Conservation (phyloP, 2,113 vertebrate species). For the Thalassoma bifasciatum region DNA sequence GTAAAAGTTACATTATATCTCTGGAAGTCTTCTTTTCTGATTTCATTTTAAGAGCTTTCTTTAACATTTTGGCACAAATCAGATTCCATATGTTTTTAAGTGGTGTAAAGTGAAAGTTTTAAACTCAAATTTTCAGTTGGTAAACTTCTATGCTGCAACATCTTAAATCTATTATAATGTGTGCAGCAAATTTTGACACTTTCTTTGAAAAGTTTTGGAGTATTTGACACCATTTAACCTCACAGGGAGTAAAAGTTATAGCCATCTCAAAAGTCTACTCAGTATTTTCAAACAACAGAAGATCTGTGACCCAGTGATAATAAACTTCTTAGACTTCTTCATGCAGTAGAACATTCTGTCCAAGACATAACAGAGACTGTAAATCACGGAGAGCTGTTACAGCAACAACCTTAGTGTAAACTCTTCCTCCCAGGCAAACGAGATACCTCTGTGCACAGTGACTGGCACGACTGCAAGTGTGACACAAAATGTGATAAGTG, state of each 20-base stretch:
- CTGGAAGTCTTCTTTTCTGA: no score
- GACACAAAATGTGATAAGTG: slow-evolving; percentile 33
- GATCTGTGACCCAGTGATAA: slow-evolving; percentile 13
- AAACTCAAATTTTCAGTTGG: no score
- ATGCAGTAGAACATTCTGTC: neutral
- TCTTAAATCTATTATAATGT: no score
- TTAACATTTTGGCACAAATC: no score
- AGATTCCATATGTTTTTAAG: no score
- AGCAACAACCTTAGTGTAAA: slow-evolving; percentile 3
- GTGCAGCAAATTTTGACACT: no score
- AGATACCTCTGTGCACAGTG: slow-evolving; percentile 9
- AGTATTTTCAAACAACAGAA: neutral
- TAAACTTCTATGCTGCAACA: no score
- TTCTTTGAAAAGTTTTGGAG: neutral
- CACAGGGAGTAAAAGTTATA: neutral
- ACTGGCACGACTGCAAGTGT: slow-evolving; percentile 27
- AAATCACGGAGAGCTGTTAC: slow-evolving; percentile 10
- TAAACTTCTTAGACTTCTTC: slow-evolving; percentile 17
- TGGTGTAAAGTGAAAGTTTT: no score
- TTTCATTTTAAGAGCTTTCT: no score
- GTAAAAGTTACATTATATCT: no score
- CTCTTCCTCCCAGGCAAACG: slow-evolving; percentile 13
- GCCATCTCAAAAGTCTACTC: no score
- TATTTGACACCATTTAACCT: neutral
- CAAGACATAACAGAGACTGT: slow-evolving; percentile 1